Percentiles rank a stretch among this genome's conserved stretches.
Conservation (phyloP, 2,888 invertebrate species). For the Ceratothoa steindachneri region DNA sequence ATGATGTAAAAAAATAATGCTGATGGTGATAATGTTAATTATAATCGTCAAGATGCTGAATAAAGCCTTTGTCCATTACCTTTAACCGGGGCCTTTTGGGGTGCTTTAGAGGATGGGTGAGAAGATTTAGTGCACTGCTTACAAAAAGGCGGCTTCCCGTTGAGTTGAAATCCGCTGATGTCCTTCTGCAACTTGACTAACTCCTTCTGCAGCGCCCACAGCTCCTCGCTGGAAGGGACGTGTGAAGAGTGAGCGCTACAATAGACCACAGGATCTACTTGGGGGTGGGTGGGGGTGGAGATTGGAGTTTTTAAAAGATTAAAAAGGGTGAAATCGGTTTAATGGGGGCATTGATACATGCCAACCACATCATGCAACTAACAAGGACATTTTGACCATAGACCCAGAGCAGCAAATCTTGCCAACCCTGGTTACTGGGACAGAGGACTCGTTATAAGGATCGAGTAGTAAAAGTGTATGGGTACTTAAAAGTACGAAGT, state of each 20-base stretch:
- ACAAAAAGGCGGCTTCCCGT: background rate
- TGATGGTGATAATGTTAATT: too few species aligned
- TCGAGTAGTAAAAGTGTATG: too few species aligned
- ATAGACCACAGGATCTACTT: background rate
- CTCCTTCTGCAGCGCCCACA: background rate
- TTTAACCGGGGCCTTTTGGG: background rate
- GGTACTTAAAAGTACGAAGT: too few species aligned
- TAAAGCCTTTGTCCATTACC: too few species aligned
- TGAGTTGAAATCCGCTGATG: background rate
- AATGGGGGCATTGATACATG: background rate
- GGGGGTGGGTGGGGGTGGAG: background rate
- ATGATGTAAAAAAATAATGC: too few species aligned
- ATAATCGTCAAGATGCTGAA: too few species aligned
- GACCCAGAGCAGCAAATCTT: too few species aligned
- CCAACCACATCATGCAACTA: too few species aligned
- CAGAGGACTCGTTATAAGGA: too few species aligned
- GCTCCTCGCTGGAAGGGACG: background rate
- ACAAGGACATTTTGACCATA: too few species aligned
- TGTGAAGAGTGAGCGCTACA: background rate
- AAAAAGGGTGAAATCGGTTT: background rate
- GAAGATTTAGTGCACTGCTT: constrained; percentile 2
- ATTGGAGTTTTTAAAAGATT: background rate
- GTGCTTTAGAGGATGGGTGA: background rate
- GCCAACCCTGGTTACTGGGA: too few species aligned
- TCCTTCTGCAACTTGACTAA: background rate